phyloP scores from a whole-genome alignment of 2,113 vertebrate species.

The Tragulus kanchil region DNA sequence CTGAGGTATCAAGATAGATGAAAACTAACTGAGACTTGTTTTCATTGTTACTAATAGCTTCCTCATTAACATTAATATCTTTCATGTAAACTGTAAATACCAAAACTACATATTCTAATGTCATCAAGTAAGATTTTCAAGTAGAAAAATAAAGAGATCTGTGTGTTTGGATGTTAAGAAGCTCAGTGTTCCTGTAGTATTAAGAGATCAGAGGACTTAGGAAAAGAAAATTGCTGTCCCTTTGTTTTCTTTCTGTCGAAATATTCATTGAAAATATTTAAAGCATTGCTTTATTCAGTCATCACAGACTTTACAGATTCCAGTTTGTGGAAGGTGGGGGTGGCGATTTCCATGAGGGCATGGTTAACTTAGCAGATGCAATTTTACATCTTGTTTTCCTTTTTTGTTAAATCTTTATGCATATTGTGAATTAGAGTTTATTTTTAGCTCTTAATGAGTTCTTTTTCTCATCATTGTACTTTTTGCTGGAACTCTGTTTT shows the following conservation, averaged over 20 bases:
- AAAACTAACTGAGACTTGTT: background rate
- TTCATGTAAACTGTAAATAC: constrained; percentile 47
- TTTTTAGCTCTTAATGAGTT: constrained; percentile 84
- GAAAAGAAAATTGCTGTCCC: background rate
- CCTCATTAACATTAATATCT: constrained; percentile 46
- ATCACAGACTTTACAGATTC: constrained; percentile 72
- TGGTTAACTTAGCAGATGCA: constrained; percentile 78
- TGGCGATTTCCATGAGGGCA: constrained; percentile 48
- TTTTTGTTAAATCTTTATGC: constrained; percentile 76
- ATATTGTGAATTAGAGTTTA: constrained; percentile 82
- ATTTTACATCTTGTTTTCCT: constrained; percentile 79
- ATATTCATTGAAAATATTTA: constrained; percentile 72
- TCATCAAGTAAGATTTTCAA: constrained; percentile 35
- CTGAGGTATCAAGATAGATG: constrained; percentile 15
- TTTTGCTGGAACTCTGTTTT: constrained; percentile 77
- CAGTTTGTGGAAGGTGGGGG: background rate
- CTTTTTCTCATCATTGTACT: constrained; percentile 79
- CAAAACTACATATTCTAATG: constrained; percentile 31
- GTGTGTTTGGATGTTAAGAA: background rate
- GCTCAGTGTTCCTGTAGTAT: constrained; percentile 28
- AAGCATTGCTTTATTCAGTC: constrained; percentile 67
- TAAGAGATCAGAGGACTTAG: constrained; percentile 51
- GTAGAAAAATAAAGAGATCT: constrained; percentile 14
- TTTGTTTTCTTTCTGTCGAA: constrained; percentile 74
- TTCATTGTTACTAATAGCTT: constrained; percentile 29